A percentile compares a stretch with the other conserved stretches of the same genome.
Evolutionary conservation across 2,797 vertebrate genomes (phyloP).

Genomic region (Sciurus carolinensis): DNA sequence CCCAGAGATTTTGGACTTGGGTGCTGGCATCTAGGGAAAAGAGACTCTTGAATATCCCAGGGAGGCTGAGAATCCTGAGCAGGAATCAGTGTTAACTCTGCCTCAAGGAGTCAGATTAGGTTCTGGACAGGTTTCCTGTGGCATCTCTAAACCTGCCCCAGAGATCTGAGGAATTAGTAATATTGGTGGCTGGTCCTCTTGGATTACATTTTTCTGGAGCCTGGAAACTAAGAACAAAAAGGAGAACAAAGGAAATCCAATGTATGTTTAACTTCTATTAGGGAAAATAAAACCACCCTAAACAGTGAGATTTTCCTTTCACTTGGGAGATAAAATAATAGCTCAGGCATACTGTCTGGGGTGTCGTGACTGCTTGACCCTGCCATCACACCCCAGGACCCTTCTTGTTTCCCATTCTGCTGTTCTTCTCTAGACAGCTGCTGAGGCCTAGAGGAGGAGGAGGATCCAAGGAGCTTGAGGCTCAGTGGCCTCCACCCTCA

Average conservation of each 20-base stretch:
- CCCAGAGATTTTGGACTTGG: no score
- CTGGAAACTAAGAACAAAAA: neutral
- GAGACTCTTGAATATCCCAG: no score
- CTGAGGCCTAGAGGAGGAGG: neutral
- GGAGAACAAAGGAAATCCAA: neutral
- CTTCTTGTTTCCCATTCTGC: neutral
- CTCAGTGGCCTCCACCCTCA: no score
- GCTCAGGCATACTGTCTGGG: neutral
- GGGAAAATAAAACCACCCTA: neutral
- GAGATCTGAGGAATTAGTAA: neutral
- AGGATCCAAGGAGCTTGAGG: neutral
- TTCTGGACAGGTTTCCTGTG: neutral
- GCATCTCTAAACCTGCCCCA: neutral
- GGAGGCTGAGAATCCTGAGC: neutral
- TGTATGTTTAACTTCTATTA: neutral
- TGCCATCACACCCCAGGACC: rapidly evolving
- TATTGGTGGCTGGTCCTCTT: neutral
- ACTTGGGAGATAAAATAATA: neutral
- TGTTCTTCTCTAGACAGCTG: neutral
- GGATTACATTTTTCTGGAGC: neutral
- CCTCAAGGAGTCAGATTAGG: neutral
- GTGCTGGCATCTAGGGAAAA: neutral
- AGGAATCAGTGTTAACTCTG: neutral
- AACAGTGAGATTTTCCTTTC: neutral
- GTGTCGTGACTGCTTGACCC: neutral